Percentiles rank a stretch among this genome's conserved stretches.
These are phyloP conservation scores for Euwallacea similis DNA, from an alignment of 1,140 invertebrate species.

Conservation along the genomic window DNA sequence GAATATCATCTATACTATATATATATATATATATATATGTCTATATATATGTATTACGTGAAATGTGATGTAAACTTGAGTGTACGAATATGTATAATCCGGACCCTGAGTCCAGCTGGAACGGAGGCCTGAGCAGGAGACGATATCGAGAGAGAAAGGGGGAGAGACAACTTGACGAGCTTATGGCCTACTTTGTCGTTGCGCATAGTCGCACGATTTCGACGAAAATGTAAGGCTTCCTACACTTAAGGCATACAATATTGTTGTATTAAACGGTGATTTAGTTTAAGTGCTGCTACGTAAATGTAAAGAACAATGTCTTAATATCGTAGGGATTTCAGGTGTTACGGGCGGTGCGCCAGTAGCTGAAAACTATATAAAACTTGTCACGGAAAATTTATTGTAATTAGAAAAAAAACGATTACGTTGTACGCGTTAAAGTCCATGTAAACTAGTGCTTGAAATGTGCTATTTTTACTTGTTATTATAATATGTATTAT, in stretches of 20 bases:
- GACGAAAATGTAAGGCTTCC: constrained; percentile 34
- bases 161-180: neutral
- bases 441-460: no score
- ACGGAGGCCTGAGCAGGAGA: neutral
- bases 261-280: neutral
- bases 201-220: neutral
- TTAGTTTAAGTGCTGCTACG: no score
- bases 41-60: neutral
- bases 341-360: no score
- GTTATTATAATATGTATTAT: no score
- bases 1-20: neutral
- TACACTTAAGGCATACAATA: constrained; percentile 16
- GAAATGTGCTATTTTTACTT: no score
- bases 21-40: constrained; percentile 1
- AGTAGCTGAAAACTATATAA: no score
- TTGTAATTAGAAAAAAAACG: no score
- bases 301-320: no score
- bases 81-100: neutral
- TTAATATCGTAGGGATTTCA: no score
- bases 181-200: constrained; percentile 15
- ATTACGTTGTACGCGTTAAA: no score
- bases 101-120: neutral
- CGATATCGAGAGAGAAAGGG: neutral
- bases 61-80: constrained; percentile 2
- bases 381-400: no score